These are phyloP conservation scores for Picathartes gymnocephalus DNA, from an alignment of 2,113 vertebrate genomes.

Conservation along the genomic window DNA sequence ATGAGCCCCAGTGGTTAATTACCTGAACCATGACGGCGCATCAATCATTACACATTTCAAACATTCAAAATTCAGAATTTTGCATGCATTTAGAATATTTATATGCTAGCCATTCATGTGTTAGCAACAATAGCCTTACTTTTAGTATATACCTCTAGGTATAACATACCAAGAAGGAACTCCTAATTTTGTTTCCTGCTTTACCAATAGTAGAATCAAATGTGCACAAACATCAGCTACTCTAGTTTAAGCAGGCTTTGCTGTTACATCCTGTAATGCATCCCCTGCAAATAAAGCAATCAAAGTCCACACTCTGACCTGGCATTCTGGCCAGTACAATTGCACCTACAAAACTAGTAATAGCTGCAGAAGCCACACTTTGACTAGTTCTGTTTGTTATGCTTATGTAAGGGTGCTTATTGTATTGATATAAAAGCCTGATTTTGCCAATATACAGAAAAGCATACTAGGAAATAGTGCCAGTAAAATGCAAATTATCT, in stretches of 20 bases:
- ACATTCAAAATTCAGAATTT: neutral
- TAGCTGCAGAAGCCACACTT: neutral
- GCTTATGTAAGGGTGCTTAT: neutral
- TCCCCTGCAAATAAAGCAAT: neutral
- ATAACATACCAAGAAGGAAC: neutral
- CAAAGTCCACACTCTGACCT: neutral
- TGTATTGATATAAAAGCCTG: neutral
- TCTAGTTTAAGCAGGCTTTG: neutral
- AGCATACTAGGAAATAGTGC: neutral
- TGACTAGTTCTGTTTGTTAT: neutral
- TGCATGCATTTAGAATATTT: neutral
- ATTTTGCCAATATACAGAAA: neutral
- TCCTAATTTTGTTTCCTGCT: neutral
- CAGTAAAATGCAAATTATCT: neutral
- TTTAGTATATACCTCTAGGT: neutral
- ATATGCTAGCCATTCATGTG: neutral
- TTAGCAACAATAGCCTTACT: neutral
- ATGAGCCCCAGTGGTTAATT: neutral
- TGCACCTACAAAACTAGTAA: neutral
- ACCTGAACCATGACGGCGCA: neutral
- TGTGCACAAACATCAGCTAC: neutral
- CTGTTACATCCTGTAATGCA: neutral
- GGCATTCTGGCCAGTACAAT: neutral
- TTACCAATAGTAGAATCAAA: neutral
- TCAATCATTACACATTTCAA: neutral